Evolutionary conservation across 2,797 vertebrate genomes (phyloP).

Genomic region (Mormyrops attenuatus): DNA sequence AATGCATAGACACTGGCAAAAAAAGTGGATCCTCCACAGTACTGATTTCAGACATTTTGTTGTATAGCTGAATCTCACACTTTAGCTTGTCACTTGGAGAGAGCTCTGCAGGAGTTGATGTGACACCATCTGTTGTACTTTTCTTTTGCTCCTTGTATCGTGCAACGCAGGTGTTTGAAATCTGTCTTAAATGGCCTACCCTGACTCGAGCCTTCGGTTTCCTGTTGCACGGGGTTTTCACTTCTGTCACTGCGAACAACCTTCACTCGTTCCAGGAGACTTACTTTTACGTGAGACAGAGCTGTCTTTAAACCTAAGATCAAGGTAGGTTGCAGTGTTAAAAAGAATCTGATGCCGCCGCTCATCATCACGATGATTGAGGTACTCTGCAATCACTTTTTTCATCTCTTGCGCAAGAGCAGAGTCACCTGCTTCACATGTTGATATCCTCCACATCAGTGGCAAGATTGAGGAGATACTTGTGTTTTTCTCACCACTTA

Average conservation of each 20-base stretch:
- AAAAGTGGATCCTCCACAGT: constrained; percentile 15
- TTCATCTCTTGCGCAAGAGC: background rate
- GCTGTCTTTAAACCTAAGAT: constrained; percentile 8
- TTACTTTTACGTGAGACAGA: constrained; percentile 14
- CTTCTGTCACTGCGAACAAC: background rate
- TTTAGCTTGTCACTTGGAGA: background rate
- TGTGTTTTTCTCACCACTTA: constrained; percentile 14
- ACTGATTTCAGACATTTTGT: constrained; percentile 14
- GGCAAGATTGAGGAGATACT: constrained; percentile 19
- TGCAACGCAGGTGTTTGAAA: constrained; percentile 6
- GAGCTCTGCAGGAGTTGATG: background rate
- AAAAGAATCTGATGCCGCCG: background rate
- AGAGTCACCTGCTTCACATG: background rate
- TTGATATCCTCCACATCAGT: constrained; percentile 11
- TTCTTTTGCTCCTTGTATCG: background rate
- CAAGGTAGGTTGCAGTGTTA: constrained; percentile 22
- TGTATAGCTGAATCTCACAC: background rate
- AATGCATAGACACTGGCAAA: constrained; percentile 24
- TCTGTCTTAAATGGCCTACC: constrained; percentile 14
- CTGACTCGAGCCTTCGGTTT: background rate
- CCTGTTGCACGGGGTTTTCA: background rate
- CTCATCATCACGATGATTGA: background rate
- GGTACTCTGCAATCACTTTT: background rate
- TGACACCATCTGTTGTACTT: background rate
- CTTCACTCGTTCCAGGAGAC: background rate